Evolutionary conservation across 2,888 invertebrate genomes (phyloP).

Genomic region (Zygogramma bicolorata): DNA sequence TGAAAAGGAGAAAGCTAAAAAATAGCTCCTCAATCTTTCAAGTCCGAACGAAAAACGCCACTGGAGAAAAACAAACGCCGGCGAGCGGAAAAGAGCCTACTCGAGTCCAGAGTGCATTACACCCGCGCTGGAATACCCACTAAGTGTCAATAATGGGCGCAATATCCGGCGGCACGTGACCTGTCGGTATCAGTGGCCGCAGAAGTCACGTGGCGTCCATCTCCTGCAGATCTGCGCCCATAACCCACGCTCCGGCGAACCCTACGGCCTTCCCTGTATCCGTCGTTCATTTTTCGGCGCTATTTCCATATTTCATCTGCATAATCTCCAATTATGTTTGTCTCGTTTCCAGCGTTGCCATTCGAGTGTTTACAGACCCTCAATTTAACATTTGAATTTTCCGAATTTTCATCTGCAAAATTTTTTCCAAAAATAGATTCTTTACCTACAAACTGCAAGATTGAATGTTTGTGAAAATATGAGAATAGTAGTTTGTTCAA

Average conservation of each 20-base stretch:
- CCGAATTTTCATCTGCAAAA: too few species aligned
- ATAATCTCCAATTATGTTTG: constrained; percentile 6
- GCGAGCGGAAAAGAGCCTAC: too few species aligned
- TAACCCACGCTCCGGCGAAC: constrained; percentile 46
- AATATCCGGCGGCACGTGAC: constrained; percentile 60
- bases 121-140: neutral
- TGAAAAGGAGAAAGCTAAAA: too few species aligned
- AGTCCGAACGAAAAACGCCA: neutral
- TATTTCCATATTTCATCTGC: constrained; percentile 3
- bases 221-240: constrained; percentile 58
- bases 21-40: too few species aligned
- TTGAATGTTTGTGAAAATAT: too few species aligned
- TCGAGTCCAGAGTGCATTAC: neutral
- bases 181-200: constrained; percentile 65
- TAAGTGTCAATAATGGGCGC: constrained; percentile 26
- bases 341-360: neutral
- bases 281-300: neutral
- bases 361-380: too few species aligned
- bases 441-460: too few species aligned
- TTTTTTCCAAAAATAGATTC: too few species aligned
- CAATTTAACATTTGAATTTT: too few species aligned
- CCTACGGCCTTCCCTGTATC: constrained; percentile 9
- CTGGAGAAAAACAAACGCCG: neutral
- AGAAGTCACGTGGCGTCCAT: constrained; percentile 64
- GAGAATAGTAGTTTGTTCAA: too few species aligned